Percentiles rank a stretch among this genome's conserved stretches.
phyloP scores from a whole-genome alignment of 2,888 invertebrate genomes.

The Dioctria rufipes region DNA sequence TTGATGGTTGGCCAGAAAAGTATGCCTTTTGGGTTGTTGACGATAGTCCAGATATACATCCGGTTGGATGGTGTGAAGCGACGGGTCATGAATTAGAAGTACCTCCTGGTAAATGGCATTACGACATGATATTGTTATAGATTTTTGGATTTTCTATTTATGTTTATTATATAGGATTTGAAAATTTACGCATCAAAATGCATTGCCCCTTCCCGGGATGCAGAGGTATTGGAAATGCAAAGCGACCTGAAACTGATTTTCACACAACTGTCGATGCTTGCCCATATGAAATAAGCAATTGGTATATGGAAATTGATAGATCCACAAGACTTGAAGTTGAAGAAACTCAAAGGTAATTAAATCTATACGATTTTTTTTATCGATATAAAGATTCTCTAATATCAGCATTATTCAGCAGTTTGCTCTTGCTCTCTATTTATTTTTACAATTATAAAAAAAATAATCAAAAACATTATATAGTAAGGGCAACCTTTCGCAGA shows the following conservation, averaged over 20 bases:
- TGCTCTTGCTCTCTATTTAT: not conserved
- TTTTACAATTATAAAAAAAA: no score
- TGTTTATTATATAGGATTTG: conserved; percentile 11
- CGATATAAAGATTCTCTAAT: no score
- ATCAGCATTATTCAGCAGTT: not conserved
- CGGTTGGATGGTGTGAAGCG: conserved; percentile 91
- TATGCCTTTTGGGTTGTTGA: conserved; percentile 93
- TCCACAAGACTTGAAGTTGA: conserved; percentile 62
- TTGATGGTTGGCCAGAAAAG: conserved; percentile 90
- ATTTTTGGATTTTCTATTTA: not conserved
- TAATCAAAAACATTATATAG: no score
- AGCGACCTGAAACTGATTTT: conserved; percentile 82
- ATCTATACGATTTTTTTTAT: not conserved
- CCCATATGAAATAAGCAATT: conserved; percentile 77
- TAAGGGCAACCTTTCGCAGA: no score
- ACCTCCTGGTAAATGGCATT: conserved; percentile 79
- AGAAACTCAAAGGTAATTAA: conserved; percentile 29
- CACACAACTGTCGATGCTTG: conserved; percentile 83
- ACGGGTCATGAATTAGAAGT: conserved; percentile 90
- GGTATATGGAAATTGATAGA: conserved; percentile 66
- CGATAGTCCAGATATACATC: conserved; percentile 91
- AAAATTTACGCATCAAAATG: conserved; percentile 65
- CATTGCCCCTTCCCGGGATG: conserved; percentile 90
- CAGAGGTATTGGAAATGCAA: conserved; percentile 90
- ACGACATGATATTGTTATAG: not conserved